Evolutionary conservation across 2,797 vertebrate genomes (phyloP), one percentile per base, ranked within the genome.

Genomic region (Valencia hispanica): DNA sequence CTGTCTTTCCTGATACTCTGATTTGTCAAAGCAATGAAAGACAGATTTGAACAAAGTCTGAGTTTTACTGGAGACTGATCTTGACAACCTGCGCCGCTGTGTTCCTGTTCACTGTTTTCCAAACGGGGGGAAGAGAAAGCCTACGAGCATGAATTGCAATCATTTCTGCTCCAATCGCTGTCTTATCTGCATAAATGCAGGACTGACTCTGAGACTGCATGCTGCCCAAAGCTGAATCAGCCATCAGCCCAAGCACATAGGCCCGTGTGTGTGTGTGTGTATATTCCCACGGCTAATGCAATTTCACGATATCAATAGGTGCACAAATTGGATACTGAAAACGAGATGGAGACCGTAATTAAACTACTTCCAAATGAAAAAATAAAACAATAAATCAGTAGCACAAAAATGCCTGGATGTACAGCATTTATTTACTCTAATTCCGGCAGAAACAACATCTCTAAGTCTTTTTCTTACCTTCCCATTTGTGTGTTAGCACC

Each of bases 21-120:
- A 2, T n/a, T n/a, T n/a, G n/a, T n/a, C n/a, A n/a, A n/a, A n/a
- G n/a, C n/a, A n/a, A n/a, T 65, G 61, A 84, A 88, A 88, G 91
- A 91, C 83, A 88, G 90, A 89, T 93, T n/a, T n/a, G n/a, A n/a
- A n/a, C 85, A 86, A 92, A 89, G 92, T 27, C 36, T 4, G 47
- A 80, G 86, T 90, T 86, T 90, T 87, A 80, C 80, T 72, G 34
- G 82, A 95, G 94, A 96, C 91, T 93, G 93, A 95, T 94, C 90
- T 90, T 85, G 89, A 89, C 89, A 88, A 84, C 77, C 78, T 78
- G 75, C 12, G 81, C 86, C 2, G 79, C 88, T 80, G 72, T 59
- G 83, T 72, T 88, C 53, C 69, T 57, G 76, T 82, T 79, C 82
- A 70, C 87, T 70, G 70, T 84, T 83, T 77, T 88, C 79, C 86